Percentiles rank a stretch among this genome's conserved stretches.
Conservation (phyloP, 2,797 vertebrate species). For the Clarias pachynema region DNA sequence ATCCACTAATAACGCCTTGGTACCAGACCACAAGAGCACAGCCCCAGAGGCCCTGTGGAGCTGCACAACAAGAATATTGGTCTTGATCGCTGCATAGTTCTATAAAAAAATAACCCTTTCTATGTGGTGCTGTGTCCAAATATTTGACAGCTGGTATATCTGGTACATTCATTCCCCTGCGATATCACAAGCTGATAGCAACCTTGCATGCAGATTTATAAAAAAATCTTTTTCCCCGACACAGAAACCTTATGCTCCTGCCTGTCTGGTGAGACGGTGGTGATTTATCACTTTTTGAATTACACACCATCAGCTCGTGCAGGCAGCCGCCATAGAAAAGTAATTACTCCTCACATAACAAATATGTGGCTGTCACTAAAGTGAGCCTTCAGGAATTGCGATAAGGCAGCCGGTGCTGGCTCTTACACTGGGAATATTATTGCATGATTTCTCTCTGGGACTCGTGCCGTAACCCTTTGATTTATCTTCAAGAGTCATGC, state of each 20-base stretch:
- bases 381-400: conserved; percentile 42
- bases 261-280: conserved; percentile 15
- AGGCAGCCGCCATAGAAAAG: conserved; percentile 30
- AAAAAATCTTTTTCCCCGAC: not conserved
- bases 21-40: too few relatives aligned
- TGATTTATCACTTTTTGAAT: conserved; percentile 44
- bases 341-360: conserved; percentile 36
- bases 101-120: not conserved
- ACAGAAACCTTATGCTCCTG: conserved; percentile 24
- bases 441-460: conserved; percentile 31
- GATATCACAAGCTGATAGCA: not conserved
- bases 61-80: not conserved
- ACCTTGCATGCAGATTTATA: conserved; percentile 4
- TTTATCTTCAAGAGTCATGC: conserved; percentile 15
- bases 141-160: not conserved
- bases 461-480: not conserved
- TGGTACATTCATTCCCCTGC: not conserved
- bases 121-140: not conserved
- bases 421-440: conserved; percentile 22
- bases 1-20: too few relatives aligned
- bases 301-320: conserved; percentile 27
- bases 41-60: too few relatives aligned
- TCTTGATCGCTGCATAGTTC: not conserved
- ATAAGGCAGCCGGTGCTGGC: conserved; percentile 24
- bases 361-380: conserved; percentile 24